Evolutionary conservation across 1,140 invertebrate species (phyloP).

Genomic region (Temnothorax longispinosus): DNA sequence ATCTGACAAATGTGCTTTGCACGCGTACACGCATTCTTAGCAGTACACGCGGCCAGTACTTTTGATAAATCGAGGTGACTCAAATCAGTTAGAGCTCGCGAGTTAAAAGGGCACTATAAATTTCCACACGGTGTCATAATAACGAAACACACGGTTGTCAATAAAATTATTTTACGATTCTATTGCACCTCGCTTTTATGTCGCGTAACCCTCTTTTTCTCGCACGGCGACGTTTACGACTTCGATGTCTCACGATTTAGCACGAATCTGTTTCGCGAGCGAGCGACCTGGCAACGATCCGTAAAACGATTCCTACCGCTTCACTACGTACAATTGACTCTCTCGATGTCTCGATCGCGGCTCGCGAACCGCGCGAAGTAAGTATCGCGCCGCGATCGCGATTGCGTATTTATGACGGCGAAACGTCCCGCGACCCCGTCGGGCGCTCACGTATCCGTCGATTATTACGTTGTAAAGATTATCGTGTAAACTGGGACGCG

Average conservation of each 20-base stretch:
- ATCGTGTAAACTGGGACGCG: constrained; percentile 71
- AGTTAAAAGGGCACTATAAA: constrained; percentile 14
- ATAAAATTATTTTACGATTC: background rate
- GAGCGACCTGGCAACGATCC: constrained; percentile 26
- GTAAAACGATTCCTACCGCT: constrained; percentile 24
- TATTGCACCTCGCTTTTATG: background rate
- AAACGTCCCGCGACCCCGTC: constrained; percentile 49
- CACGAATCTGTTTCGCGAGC: constrained; percentile 22
- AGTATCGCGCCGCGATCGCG: constrained; percentile 29
- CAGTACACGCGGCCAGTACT: background rate
- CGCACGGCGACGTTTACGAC: constrained; percentile 11
- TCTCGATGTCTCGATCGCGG: background rate
- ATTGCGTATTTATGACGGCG: constrained; percentile 43
- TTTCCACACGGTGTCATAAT: background rate
- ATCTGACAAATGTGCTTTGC: background rate
- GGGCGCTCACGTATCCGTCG: constrained; percentile 47
- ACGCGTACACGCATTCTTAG: background rate
- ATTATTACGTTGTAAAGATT: constrained; percentile 76
- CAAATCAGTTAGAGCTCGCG: background rate
- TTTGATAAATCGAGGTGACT: background rate
- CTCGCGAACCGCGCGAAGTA: background rate
- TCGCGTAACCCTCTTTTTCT: background rate
- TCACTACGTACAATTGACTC: constrained; percentile 44
- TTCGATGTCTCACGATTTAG: constrained; percentile 15
- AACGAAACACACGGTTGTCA: background rate